Conservation (phyloP, 1,140 invertebrate species). For the Lethrus apterus region DNA sequence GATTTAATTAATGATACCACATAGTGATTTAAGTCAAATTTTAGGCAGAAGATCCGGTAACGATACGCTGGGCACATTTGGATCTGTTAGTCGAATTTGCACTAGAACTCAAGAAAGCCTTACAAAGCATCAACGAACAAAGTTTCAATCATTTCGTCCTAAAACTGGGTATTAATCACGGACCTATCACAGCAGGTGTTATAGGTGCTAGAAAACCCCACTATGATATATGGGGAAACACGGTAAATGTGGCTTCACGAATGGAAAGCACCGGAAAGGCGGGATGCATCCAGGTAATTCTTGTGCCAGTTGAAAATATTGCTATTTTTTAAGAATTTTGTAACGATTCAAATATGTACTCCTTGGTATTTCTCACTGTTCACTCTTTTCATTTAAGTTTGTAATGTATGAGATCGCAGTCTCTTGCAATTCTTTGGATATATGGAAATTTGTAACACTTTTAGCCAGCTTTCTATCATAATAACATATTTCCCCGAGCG, state of each 20-base stretch:
- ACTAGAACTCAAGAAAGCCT: slow-evolving; percentile 77
- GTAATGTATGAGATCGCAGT: no score
- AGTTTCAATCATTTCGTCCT: slow-evolving; percentile 93
- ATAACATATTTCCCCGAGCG: no score
- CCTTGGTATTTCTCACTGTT: no score
- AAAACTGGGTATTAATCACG: slow-evolving; percentile 93
- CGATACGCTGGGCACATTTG: slow-evolving; percentile 76
- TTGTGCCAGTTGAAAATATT: no score
- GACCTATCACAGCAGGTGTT: slow-evolving; percentile 89
- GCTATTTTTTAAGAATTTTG: no score
- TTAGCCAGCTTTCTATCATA: no score
- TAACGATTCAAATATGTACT: no score
- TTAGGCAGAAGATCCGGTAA: slow-evolving; percentile 59
- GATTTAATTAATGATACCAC: no score
- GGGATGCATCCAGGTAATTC: slow-evolving; percentile 80
- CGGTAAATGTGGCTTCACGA: slow-evolving; percentile 89
- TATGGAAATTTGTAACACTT: no score
- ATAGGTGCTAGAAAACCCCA: slow-evolving; percentile 92
- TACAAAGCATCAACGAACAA: slow-evolving; percentile 88
- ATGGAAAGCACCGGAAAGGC: slow-evolving; percentile 97
- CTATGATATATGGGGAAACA: slow-evolving; percentile 95
- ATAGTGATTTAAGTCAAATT: no score
- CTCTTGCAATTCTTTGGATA: not conserved
- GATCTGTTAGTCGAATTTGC: slow-evolving; percentile 83
- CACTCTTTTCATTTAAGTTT: no score